Evolutionary conservation across 2,797 vertebrate species (phyloP), one percentile per base, ranked within the genome.

Genomic region (Lacerta bilineata): DNA sequence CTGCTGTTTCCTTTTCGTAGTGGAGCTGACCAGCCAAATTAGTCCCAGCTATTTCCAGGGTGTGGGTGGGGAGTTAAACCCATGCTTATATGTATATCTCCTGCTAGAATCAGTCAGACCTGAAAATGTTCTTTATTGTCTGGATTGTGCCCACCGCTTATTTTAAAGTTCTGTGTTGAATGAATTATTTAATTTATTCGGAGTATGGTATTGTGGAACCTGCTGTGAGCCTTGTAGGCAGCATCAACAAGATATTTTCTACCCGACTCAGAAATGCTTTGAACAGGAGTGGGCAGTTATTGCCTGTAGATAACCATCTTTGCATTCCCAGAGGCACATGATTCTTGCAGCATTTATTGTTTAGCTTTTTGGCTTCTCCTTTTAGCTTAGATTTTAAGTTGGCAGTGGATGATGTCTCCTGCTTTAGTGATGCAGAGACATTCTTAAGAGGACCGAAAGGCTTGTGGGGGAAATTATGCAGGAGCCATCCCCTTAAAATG

Each of bases 1-100:
- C 88, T 82, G 92, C 89, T 46, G 7, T 36, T 83, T 39, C 39
- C 41, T 29, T 71, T 43, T 79, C 13, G 20, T 43, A 25, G 4
- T 79, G 17, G 76, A 78, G 20, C 43, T 46, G 39, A 79, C 27
- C 25, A 68, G 43, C 80, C 61, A 41, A 80, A 64, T 13, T 61
- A 64, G n/a, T 79, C 8, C 27, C 20, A 20, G 23, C 68, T 72
- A 43, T 71, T 72, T 79, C 71, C 64, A 78, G 46, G 1, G 76
- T 25, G n/a, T 2, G n/a, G 23, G 68, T 25, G n/a, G 5, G n/a
- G 23, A 61, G 25, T 64, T 55, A 50, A 78, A 71, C 3, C 10
- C 39, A 13, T 76, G 39, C n/a, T 59, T 71, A 41, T 33, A 2
- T 43, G 8, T 43, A 43, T 43, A 23, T 69, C 4, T 83, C 29